Base-by-base conservation (phyloP, 2,113 vertebrate species). In the Aldabrachelys gigantea region DNA sequence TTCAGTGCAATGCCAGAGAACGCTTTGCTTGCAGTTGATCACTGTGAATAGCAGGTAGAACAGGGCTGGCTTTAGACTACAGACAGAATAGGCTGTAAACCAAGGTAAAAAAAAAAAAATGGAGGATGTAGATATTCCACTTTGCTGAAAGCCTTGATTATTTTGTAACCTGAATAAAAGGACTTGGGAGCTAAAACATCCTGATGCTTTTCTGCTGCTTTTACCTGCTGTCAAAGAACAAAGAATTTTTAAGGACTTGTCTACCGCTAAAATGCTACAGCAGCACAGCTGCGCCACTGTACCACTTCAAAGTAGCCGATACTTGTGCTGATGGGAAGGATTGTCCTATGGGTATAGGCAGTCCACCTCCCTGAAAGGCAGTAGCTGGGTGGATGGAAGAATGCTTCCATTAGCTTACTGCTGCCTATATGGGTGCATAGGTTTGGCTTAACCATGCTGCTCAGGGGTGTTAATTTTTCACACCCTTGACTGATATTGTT, bases 151-250 rank as follows among this genome's bases (percentile, higher is more conserved):
- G 95, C 89, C 89, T 87, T 92, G 69, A 95, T 90, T 96, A 93
- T 83, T 90, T 92, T 94, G 85, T 97, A 95, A 94, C 82, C 94
- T 93, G 65, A 90, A 95, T 95, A 94, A 96, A 95, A 95, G 93
- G 93, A 86, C 93, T 94, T 93, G 22, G 78, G 90, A 78, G 79
- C 80, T 93, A 95, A 96, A 95, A 91, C 87, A 82, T 22, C 91
- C 85, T 54, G 52, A 56, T 76, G 89, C 47, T 82, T 95, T 95
- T 94, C 90, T 93, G 85, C 83, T 84, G 89, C 25, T 0, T 89
- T 95, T 94, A 92, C 82, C 90, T 78, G 2, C 80, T 80, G 87
- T 92, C 95, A 96, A 80, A 85, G 89, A 13, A 29, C 95, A 94
- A 94, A 81, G 29, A 87, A 95, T 95, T 89, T 52, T 57, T 57